Evolutionary conservation across 2,888 invertebrate species (phyloP).

Genomic region (Hirtodrosophila alboralis): DNA sequence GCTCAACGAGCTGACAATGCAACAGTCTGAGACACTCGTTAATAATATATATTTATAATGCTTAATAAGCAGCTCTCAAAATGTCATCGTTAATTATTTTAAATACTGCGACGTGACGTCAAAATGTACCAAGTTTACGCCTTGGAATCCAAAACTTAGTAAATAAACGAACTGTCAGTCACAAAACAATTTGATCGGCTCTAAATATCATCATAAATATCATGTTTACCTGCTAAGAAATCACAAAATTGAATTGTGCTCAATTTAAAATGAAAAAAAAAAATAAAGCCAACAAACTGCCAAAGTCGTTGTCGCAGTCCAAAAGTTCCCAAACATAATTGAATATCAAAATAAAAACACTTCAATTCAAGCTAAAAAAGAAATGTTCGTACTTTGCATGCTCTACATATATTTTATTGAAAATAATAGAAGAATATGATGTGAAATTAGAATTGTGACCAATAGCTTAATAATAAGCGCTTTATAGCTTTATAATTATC

Average conservation of each 20-base stretch:
- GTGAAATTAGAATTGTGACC: no score
- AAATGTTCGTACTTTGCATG: constrained; percentile 14
- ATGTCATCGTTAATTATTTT: constrained; percentile 69
- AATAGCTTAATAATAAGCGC: no score
- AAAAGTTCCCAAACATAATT: constrained; percentile 18
- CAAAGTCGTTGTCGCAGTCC: constrained; percentile 29
- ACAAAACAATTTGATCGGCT: constrained; percentile 10
- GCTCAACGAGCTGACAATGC: constrained; percentile 3
- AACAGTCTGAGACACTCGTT: constrained; percentile 18
- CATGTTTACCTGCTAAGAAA: constrained; percentile 15
- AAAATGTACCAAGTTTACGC: constrained; percentile 36
- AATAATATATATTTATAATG: constrained; percentile 31
- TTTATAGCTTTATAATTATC: no score
- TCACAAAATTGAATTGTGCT: constrained; percentile 34
- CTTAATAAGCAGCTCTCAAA: constrained; percentile 41
- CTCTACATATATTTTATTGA: no score
- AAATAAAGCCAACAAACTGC: constrained; percentile 13
- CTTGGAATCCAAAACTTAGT: constrained; percentile 34
- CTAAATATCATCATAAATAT: constrained; percentile 10
- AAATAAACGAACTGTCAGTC: constrained; percentile 19
- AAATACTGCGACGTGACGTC: constrained; percentile 33
- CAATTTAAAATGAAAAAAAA: constrained; percentile 29
- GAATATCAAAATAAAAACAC: constrained; percentile 2
- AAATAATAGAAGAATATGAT: no score
- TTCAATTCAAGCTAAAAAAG: background rate